These are phyloP conservation scores for Eurystomus glaucurus DNA, from an alignment of 2,797 vertebrate genomes.

Conservation along the genomic window DNA sequence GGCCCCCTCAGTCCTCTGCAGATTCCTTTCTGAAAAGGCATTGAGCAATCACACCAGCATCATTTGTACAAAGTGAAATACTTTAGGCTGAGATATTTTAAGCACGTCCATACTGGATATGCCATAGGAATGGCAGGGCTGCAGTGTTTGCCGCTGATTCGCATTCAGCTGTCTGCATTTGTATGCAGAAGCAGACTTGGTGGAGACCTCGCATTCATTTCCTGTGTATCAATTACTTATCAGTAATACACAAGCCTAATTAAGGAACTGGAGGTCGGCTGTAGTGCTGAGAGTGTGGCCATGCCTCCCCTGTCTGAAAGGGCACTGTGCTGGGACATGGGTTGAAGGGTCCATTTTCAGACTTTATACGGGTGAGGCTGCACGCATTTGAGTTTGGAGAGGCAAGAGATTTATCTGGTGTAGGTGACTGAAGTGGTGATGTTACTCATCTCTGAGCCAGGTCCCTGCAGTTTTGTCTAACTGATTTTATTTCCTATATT, in stretches of 20 bases:
- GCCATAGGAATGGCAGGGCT: slow-evolving; percentile 29
- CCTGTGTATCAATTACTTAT: slow-evolving; percentile 59
- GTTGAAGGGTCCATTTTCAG: background rate
- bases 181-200: slow-evolving; percentile 9
- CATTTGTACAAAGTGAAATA: background rate
- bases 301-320: background rate
- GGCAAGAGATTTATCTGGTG: background rate
- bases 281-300: background rate
- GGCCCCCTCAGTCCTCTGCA: background rate
- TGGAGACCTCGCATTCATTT: slow-evolving; percentile 51
- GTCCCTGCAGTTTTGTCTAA: background rate
- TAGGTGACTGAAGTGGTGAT: background rate
- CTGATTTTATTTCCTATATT: background rate
- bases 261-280: background rate
- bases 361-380: background rate
- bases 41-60: background rate
- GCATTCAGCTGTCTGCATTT: slow-evolving; percentile 57
- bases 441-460: background rate
- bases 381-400: background rate
- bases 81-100: background rate
- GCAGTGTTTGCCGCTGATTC: slow-evolving; percentile 32
- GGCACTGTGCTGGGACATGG: background rate
- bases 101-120: slow-evolving; percentile 52
- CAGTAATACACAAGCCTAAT: background rate
- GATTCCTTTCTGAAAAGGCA: slow-evolving; percentile 1